phyloP scores from a whole-genome alignment of 2,797 vertebrate species.

The Botia almorhae region DNA sequence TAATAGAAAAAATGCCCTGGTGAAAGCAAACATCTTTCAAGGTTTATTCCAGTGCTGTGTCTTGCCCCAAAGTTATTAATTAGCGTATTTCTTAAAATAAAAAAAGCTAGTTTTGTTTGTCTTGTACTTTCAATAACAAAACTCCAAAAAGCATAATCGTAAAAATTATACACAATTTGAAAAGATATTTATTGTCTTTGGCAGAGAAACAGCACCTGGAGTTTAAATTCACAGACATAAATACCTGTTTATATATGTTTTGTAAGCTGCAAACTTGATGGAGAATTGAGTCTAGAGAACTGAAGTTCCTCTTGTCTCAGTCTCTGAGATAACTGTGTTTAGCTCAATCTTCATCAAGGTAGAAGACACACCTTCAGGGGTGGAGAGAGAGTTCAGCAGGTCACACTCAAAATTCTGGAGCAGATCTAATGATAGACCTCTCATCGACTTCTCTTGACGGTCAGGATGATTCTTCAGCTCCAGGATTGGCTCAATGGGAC shows the following conservation, averaged over 20 bases:
- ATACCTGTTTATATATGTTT: not conserved
- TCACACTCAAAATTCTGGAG: slow-evolving; percentile 84
- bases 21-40: not conserved
- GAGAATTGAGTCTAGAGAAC: not conserved
- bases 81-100: not conserved
- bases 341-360: slow-evolving; percentile 43
- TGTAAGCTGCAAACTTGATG: not conserved
- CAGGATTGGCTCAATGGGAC: slow-evolving; percentile 74
- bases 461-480: slow-evolving; percentile 63
- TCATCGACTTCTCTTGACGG: slow-evolving; percentile 58
- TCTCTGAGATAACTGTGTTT: not conserved
- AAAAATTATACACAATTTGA: not conserved
- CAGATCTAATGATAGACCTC: slow-evolving; percentile 62
- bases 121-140: not conserved
- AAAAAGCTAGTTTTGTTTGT: not conserved
- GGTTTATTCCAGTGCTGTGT: too few species aligned
- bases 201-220: not conserved
- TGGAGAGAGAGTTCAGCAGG: slow-evolving; percentile 46
- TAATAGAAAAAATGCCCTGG: not conserved
- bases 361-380: slow-evolving; percentile 65
- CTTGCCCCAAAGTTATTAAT: too few species aligned
- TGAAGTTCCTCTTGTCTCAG: not conserved
- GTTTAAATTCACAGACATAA: not conserved
- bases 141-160: not conserved
- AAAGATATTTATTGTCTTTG: slow-evolving; percentile 3